Conservation (phyloP, 2,797 vertebrate species). For the Onychomys arenicola region DNA sequence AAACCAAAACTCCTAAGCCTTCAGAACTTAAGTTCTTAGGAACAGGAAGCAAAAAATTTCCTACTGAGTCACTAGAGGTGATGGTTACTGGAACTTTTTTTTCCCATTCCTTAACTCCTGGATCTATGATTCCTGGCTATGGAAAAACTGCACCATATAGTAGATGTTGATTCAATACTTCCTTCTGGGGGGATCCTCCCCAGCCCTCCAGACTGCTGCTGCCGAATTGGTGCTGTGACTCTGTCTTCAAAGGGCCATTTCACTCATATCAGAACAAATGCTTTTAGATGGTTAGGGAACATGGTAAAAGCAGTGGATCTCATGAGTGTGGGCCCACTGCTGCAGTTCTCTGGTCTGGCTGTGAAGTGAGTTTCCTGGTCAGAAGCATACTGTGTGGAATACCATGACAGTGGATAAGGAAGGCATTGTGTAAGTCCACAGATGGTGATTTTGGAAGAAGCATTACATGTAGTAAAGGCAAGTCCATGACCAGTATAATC, state of each 20-base stretch:
- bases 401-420: not conserved
- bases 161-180: not conserved
- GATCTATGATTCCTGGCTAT: not conserved
- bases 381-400: not conserved
- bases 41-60: not conserved
- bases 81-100: not conserved
- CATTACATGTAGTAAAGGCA: not conserved
- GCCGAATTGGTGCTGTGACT: not conserved
- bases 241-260: not conserved
- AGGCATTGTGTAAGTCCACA: not conserved
- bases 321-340: not conserved
- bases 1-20: not conserved
- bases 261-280: not conserved
- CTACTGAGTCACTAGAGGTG: not conserved
- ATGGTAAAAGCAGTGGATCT: not conserved
- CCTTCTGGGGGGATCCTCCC: not conserved
- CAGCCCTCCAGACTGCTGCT: not conserved
- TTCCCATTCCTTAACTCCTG: not conserved
- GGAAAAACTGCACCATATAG: no score
- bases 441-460: not conserved
- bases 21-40: not conserved
- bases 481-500: not conserved
- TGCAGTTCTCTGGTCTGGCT: not conserved
- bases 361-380: not conserved
- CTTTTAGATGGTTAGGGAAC: not conserved